Base-by-base conservation (phyloP, 2,113 vertebrate genomes). In the Embiotoca jacksoni region DNA sequence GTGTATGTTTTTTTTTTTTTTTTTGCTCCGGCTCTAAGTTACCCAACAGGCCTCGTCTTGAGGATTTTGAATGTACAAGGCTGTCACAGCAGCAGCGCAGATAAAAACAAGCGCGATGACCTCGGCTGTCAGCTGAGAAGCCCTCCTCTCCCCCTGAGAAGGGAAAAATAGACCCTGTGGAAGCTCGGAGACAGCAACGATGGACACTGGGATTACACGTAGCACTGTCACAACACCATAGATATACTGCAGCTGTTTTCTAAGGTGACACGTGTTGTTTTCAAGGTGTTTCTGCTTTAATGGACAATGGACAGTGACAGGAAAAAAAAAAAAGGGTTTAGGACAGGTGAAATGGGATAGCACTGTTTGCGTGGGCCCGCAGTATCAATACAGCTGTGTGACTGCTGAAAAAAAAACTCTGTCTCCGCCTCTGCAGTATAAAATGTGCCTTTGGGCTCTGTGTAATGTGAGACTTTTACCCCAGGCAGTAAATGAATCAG, bases 41-140 rank as follows among this genome's bases (percentile, higher is more conserved):
- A 61, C 80, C 66, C 67, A 56, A 11, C 62, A 61, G 60, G 49
- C 70, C 15, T 81, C 5, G 32, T 50, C 32, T 58, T 76, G 8
- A 52, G 36, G 71, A 59, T 70, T 86, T 67, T 56, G 5, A 63
- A 81, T 75, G 69, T 75, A 56, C 75, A 65, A 85, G 71, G 41
- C 59, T 82, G 75, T 89, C 70, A 84, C 67, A 78, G 70, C 63
- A 58, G 4, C 36, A 62, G 70, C 55, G 14, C 35, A 63, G 79
- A 82, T 73, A 78, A 85, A 89, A 88, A 88, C 53, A 88, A 80
- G 69, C 32, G 55, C 3, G 39, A 47, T 89, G 79, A 91, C 86
- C 88, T 82, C 68, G 23, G 62, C 82, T 88, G 86, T 88, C 86
- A 84, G 70, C 84, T 57, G 64, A 66, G 67, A 80, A 54, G 32